Base-by-base conservation (phyloP, 1,140 invertebrate genomes). In the Colletes gigas region DNA sequence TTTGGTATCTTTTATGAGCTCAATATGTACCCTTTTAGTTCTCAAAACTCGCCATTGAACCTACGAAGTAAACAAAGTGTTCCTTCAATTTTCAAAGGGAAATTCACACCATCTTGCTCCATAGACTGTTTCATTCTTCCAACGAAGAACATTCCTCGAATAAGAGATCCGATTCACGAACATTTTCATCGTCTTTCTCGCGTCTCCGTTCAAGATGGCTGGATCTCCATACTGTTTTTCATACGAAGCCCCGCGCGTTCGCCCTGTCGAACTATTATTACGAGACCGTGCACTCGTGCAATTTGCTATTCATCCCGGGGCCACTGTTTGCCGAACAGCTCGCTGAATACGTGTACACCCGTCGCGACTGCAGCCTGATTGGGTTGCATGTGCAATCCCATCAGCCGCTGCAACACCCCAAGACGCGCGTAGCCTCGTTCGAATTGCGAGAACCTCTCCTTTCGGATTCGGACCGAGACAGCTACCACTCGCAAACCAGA, bases 281-380 rank as follows among this genome's bases (percentile, higher is more conserved):
- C 52, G 12, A 47, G 21, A 57, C 5, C 62, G 50, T 57, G 21
- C 19, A 41, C 41, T 10, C 12, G 44, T 17, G 59, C 78, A 59
- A 80, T 74, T 67, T 68, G 21, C 63, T 55, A 75, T 81, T 75
- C 63, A 68, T 68, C 72, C n/a, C 14, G n/a, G 10, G 14, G 7
- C 17, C 30, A 30, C 54, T 75, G 54, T 81, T 75, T 75, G 72
- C n/a, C 72, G 78, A 68, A 81, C 54, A 62, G 78, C 60, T 81
- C 54, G 47, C n/a, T 50, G 70, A 73, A 30, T 79, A 59, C 62
- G 78, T 63, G 68, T 67, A 30, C 30, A 2, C 30, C 72, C 21
- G 65, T n/a, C 19, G 17, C 44, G 52, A 4, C n/a, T 52, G 72
- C 44, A 62, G 12, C 21, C 55, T 68, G 78, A 81, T 81, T 81